Base-by-base conservation (phyloP, 2,113 vertebrate genomes). In the Polyodon spathula region DNA sequence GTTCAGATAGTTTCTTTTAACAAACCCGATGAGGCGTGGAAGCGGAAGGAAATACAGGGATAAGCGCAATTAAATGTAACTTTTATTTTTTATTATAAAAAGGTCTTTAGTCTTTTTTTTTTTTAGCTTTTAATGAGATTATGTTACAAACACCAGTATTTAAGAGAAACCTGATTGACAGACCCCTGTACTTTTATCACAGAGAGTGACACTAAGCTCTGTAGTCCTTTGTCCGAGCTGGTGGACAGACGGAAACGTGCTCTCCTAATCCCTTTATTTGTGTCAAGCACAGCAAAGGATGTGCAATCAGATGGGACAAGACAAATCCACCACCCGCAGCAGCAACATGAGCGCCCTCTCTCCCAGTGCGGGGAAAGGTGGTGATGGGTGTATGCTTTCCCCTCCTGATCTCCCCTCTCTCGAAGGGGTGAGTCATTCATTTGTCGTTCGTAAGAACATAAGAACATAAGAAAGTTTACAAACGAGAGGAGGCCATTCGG, bases 261-360 rank as follows among this genome's bases (percentile, higher is more conserved):
- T 77, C 64, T 90, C 86, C 88, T 98, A 98, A 98, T 98, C 95
- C 94, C 89, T 86, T 97, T 89, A 97, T 94, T 97, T 90, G 92
- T 93, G 92, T 97, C 94, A 83, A 83, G 79, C 82, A 81, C 82
- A 90, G 87, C 93, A 93, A 90, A 88, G 86, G 84, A 63, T 70
- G 88, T 81, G 80, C 46, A 81, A 75, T 83, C 73, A 75, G 86
- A 88, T 83, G 84, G 87, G 76, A 71, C 76, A 67, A 67, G 69
- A 76, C 79, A 81, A 84, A 76, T 76, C 76, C 16, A 60, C 58
- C 57, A 39, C 60, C 56, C 59, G 15, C 14, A 10, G 39, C 60
- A 40, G 9, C 59, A 5, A 9, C 37, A 15, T 42, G 14, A n/a
- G n/a, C n/a, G n/a, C 9, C 72, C 75, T 54, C 72, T 73, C 69